These are phyloP conservation scores for Stratiolaelaps scimitus DNA, from an alignment of 1,140 invertebrate genomes.

Conservation along the genomic window DNA sequence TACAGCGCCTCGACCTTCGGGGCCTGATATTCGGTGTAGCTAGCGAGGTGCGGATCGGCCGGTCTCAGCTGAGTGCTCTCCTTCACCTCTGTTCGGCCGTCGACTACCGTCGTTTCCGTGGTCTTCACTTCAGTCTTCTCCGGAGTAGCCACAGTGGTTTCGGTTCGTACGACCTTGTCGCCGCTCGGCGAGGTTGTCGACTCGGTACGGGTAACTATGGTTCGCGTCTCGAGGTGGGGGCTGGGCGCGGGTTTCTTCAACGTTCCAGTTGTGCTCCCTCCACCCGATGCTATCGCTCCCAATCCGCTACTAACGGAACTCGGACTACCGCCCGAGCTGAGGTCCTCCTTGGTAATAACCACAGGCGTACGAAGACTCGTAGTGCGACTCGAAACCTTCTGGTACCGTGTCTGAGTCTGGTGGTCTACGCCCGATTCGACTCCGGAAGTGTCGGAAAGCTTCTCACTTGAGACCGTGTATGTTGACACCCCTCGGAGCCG, in stretches of 20 bases:
- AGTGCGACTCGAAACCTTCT: constrained; percentile 21
- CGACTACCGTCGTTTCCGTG: constrained; percentile 12
- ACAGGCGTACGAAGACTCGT: constrained; percentile 14
- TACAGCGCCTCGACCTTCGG: constrained; percentile 11
- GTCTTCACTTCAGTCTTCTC: constrained; percentile 27
- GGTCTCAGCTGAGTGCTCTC: not conserved
- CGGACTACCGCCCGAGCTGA: not conserved
- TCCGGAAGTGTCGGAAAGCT: constrained; percentile 12
- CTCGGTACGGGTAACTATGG: constrained; percentile 18
- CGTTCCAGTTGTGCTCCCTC: not conserved
- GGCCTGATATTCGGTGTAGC: constrained; percentile 3
- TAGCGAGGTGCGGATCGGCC: constrained; percentile 18
- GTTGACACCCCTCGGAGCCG: not conserved
- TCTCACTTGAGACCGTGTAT: constrained; percentile 24
- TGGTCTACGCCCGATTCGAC: constrained; percentile 9
- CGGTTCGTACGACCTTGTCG: not conserved
- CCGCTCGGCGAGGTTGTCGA: constrained; percentile 6
- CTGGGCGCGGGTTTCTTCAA: constrained; percentile 4
- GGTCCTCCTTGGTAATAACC: constrained; percentile 6
- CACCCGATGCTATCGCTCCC: too few species aligned
- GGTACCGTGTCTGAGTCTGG: not conserved
- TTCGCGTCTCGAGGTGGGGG: constrained; percentile 11
- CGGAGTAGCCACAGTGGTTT: constrained; percentile 22
- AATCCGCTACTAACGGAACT: constrained; percentile 12
- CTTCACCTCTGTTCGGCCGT: constrained; percentile 7